Base-by-base conservation (phyloP, 2,888 invertebrate species). In the Girardia tigrina region DNA sequence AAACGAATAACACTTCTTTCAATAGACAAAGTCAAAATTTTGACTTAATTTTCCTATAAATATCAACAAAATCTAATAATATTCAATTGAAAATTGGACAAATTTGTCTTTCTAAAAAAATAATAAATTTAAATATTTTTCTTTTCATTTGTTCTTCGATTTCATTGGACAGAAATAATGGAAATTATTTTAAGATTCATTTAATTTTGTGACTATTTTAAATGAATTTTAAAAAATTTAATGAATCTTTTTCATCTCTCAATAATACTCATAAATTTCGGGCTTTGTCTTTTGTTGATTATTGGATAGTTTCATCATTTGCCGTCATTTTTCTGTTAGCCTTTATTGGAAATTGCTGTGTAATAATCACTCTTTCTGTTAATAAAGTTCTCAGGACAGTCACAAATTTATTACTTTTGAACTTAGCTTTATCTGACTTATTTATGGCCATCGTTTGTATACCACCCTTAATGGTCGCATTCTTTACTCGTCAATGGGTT, bases 401-500 rank as follows among this genome's bases (percentile, higher is more conserved):
- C 14, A 72, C 73, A 8, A 72, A 72, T 29, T 16, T 29, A 1
- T 26, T 72, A 23, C 29, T 72, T 26, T 36, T 72, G 20, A 72
- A 72, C 23, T 36, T 72, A 26, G 73, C 73, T 29, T n/a, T 72
- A 29, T 72, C 73, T 6, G 73, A 72, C 23, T 23, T 72, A 2
- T 29, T 72, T 29, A 72, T 72, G 73, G 73, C 73, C 2, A 72
- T 72, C 73, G 73, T 72, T 23, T 72, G 73, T 29, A 72, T 72
- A 6, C 73, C 73, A 26, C 73, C 73, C 16, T 29, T 29, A n/a
- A 6, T 72, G 36, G 36, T 36, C 2, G 73, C 73, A 6, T 72
- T 72, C 23, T 36, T 72, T 72, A 72, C 36, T 29, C 73, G 73
- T n/a, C 28, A 72, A n/a, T 72, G 28, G 29, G 29, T 72, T 8